Evolutionary conservation across 2,888 invertebrate genomes (phyloP), one percentile per base, ranked within the genome.

Genomic region (Philhelius pedissequus): DNA sequence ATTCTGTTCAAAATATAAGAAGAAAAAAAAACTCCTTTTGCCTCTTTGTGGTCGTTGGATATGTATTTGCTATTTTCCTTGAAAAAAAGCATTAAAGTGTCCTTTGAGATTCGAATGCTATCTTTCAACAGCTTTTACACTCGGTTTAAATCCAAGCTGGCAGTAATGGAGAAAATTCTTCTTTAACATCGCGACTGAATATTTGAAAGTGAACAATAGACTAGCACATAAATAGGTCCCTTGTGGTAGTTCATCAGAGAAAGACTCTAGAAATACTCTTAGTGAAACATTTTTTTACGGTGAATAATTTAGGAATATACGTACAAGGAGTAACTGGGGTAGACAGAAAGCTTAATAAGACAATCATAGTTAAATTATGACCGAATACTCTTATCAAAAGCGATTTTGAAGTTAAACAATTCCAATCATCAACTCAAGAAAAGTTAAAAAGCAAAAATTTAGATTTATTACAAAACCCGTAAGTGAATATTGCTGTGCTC

Each of bases 331-430:
- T 7, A 56, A 32, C 20, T 40, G 11, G 27, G 60, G 25, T 60
- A 25, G 11, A 22, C 2, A 56, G 7, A 0, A 22, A 60, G 15
- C 40, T 25, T 30, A 15, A 27, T 2, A 35, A 56, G 32, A 35
- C 3, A 56, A 32, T 9, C 15, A 15, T 0, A 27, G 18, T 32
- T 7, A 32, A 54, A 15, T 5, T 54, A 32, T 54, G 11, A 6
- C 3, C 1, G 9, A 2, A 20, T 64, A 66, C 66, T 66, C 71
- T 71, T 76, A 77, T 71, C 64, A 58, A 76, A 82, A 77, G 71
- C 71, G 76, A 77, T 77, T 82, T 77, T 77, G 77, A 82, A 82
- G 71, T 77, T 73, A 52, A 73, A 73, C 76, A 77, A 62, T 71
- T 62, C 27, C 38, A 45, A 52, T 43, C 66, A 68, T 15, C 68